Evolutionary conservation across 2,113 vertebrate genomes (phyloP), one percentile per base, ranked within the genome.

Genomic region (Ageneiosus marmoratus): DNA sequence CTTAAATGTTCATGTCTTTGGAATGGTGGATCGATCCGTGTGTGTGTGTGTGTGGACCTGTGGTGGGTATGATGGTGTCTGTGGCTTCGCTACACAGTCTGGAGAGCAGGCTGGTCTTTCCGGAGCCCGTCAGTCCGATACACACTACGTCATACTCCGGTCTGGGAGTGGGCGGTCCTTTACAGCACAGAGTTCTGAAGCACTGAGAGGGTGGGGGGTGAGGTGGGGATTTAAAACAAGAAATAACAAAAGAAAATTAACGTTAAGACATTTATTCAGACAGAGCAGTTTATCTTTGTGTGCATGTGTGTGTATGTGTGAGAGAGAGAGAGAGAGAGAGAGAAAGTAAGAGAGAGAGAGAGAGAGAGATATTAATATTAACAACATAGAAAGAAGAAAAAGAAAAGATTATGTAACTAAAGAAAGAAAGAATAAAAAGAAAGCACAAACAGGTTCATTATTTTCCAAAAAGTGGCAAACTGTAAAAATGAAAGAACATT

Each of bases 121-220:
- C 98, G 62, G 98, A 97, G 84, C 97, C 96, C 1, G 96, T 96
- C 90, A 99, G 95, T 60, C 98, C 98, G 87, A 99, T 98, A 92
- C 98, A 99, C 89, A 99, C 98, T 90, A 99, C 95, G 86, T 99
- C 98, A 91, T 98, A 99, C 84, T 99, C 98, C 20, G 97, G 96
- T 90, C 97, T 94, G 2, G 96, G 96, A 2, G 98, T 96, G 0
- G 98, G 97, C 0, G 98, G 97, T 91, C 97, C 98, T 94, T 98
- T 99, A 96, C 98, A 99, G 95, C 98, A 99, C 91, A 99, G 93
- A 55, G 96, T 96, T 95, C 97, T 94, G 89, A 99, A 99, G 97
- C 98, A 99, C 98, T 99, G 88, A 56, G 27, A 58, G 32, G 65
- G 20, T n/a, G 37, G 20, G 22, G 65, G 60, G 76, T 75, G 67